Conservation (phyloP, 2,888 invertebrate genomes). For the Eulithis testata region DNA sequence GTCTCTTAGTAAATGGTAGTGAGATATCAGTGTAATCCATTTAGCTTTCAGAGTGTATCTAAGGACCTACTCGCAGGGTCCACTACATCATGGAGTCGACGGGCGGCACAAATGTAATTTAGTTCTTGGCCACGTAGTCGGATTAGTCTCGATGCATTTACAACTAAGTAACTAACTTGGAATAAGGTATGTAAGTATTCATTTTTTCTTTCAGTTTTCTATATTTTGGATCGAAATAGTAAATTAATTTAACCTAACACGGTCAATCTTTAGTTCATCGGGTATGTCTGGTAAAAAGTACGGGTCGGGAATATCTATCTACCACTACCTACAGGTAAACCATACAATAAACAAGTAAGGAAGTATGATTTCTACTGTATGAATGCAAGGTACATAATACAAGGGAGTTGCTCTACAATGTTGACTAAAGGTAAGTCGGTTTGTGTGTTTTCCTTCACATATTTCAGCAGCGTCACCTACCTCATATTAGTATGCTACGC, state of each 20-base stretch:
- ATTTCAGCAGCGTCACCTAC: slow-evolving; percentile 71
- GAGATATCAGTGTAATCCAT: slow-evolving; percentile 14
- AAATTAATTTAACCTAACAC: background rate
- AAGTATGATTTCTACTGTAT: slow-evolving; percentile 5
- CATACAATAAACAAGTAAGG: slow-evolving; percentile 14
- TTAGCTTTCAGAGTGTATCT: slow-evolving; percentile 36
- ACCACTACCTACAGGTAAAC: background rate
- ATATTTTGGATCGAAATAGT: background rate
- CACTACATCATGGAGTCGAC: slow-evolving; percentile 68
- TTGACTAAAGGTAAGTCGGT: slow-evolving; percentile 52
- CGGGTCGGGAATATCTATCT: background rate
- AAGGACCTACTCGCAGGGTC: slow-evolving; percentile 36
- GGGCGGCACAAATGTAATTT: slow-evolving; percentile 74
- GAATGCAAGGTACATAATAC: slow-evolving; percentile 1
- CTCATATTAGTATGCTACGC: slow-evolving; percentile 80
- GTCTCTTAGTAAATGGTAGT: slow-evolving; percentile 2
- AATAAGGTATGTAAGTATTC: background rate
- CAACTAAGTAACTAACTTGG: slow-evolving; percentile 18
- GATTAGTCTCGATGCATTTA: slow-evolving; percentile 46
- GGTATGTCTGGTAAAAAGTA: background rate
- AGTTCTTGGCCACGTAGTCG: slow-evolving; percentile 55
- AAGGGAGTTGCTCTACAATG: slow-evolving; percentile 37
- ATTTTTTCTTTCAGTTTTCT: slow-evolving; percentile 4
- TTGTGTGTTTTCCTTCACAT: slow-evolving; percentile 62
- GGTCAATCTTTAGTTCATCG: too few relatives aligned